phyloP scores from a whole-genome alignment of 1,140 invertebrate genomes.

The Pollicipes pollicipes region DNA sequence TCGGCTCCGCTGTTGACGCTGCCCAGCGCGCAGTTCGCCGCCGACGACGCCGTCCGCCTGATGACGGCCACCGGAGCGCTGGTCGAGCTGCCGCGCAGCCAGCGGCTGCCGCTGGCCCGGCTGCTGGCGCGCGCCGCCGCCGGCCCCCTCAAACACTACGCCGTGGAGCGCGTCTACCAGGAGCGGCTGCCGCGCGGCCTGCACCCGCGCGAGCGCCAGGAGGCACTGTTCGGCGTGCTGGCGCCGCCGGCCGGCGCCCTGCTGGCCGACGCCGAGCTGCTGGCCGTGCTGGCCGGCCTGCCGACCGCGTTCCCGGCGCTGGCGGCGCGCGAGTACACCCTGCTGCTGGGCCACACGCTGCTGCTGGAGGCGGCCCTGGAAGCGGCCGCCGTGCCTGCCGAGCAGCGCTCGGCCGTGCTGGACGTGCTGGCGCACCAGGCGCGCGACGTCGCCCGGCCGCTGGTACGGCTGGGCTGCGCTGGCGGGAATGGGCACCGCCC shows the following conservation, averaged over 20 bases:
- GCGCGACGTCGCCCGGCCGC: not conserved
- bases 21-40: too few species aligned
- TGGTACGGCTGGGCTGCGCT: too few species aligned
- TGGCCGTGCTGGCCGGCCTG: not conserved
- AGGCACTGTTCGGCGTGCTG: not conserved
- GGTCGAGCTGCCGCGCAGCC: not conserved
- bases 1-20: constrained; percentile 39
- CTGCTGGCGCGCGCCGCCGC: constrained; percentile 67
- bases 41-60: not conserved
- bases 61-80: constrained; percentile 27
- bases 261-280: constrained; percentile 4
- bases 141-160: constrained; percentile 56
- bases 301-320: not conserved
- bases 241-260: not conserved
- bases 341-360: not conserved
- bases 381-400: constrained; percentile 16
- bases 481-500: too few species aligned
- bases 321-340: not conserved
- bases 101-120: constrained; percentile 43
- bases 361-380: constrained; percentile 17
- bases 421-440: not conserved
- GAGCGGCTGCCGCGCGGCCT: constrained; percentile 34
- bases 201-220: not conserved
- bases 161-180: constrained; percentile 65
- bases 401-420: constrained; percentile 15